These are phyloP conservation scores for Leptopilina syphax DNA, from an alignment of 2,888 invertebrate species.

Conservation along the genomic window DNA sequence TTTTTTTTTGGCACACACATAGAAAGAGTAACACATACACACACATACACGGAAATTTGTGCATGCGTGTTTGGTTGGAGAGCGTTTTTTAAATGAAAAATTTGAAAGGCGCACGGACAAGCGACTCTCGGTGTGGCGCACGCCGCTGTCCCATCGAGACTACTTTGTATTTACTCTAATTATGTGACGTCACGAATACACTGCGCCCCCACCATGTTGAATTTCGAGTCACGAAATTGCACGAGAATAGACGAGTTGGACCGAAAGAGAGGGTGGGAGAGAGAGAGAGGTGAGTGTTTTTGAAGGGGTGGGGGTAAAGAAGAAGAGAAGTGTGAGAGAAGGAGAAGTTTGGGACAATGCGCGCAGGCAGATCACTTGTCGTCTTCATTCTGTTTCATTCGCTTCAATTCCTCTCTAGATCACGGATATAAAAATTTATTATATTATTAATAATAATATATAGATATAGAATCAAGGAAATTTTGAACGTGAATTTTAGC, in stretches of 20 bases:
- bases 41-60: slow-evolving; percentile 17
- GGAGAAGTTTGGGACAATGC: background rate
- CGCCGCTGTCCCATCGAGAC: slow-evolving; percentile 82
- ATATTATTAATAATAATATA: too few species aligned
- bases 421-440: background rate
- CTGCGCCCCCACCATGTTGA: slow-evolving; percentile 67
- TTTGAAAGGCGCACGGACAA: slow-evolving; percentile 69
- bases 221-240: slow-evolving; percentile 50
- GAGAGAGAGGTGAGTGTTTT: slow-evolving; percentile 54
- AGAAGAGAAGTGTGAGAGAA: background rate
- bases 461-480: too few species aligned
- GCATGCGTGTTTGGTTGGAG: slow-evolving; percentile 46
- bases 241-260: slow-evolving; percentile 56
- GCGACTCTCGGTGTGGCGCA: slow-evolving; percentile 78
- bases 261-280: slow-evolving; percentile 54
- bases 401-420: background rate
- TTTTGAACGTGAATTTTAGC: background rate
- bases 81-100: slow-evolving; percentile 11
- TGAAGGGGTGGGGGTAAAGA: slow-evolving; percentile 56
- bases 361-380: slow-evolving; percentile 12
- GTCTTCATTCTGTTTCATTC: slow-evolving; percentile 4
- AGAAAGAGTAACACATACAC: background rate
- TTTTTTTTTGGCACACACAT: slow-evolving; percentile 13
- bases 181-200: slow-evolving; percentile 83
- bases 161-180: slow-evolving; percentile 85